These are phyloP conservation scores for Megaceryle maxima DNA, from an alignment of 2,113 vertebrate species.

Conservation along the genomic window DNA sequence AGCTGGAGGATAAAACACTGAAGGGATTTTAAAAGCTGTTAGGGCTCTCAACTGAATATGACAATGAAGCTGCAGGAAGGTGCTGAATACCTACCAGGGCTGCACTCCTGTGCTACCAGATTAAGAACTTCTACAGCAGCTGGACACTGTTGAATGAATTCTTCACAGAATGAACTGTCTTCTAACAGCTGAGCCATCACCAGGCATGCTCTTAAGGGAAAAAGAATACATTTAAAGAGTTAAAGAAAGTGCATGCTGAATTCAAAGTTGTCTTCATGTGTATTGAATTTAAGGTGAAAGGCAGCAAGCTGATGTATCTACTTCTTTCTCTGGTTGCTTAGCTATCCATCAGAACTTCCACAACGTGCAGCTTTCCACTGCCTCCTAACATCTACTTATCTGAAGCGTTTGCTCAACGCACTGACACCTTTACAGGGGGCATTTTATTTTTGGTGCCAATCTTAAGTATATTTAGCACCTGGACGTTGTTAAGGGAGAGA, in stretches of 20 bases:
- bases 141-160: constrained; percentile 98
- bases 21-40: neutral
- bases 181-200: constrained; percentile 99
- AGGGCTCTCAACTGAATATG: neutral
- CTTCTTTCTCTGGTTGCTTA: neutral
- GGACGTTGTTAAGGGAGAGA: neutral
- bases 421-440: neutral
- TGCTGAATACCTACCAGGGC: constrained; percentile 83
- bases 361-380: neutral
- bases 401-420: neutral
- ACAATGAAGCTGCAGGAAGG: neutral
- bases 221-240: constrained; percentile 8
- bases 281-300: neutral
- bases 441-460: neutral
- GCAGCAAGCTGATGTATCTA: neutral
- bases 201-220: constrained; percentile 87
- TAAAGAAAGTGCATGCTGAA: neutral
- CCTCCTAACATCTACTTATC: neutral
- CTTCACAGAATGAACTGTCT: constrained; percentile 98
- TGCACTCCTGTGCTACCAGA: constrained; percentile 96
- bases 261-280: neutral
- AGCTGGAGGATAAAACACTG: neutral
- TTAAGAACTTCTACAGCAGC: constrained; percentile 97
- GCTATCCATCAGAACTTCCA: neutral
- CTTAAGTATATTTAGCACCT: neutral